Evolutionary conservation across 2,113 vertebrate genomes (phyloP), one percentile per base, ranked within the genome.

Genomic region (Notothenia coriiceps): DNA sequence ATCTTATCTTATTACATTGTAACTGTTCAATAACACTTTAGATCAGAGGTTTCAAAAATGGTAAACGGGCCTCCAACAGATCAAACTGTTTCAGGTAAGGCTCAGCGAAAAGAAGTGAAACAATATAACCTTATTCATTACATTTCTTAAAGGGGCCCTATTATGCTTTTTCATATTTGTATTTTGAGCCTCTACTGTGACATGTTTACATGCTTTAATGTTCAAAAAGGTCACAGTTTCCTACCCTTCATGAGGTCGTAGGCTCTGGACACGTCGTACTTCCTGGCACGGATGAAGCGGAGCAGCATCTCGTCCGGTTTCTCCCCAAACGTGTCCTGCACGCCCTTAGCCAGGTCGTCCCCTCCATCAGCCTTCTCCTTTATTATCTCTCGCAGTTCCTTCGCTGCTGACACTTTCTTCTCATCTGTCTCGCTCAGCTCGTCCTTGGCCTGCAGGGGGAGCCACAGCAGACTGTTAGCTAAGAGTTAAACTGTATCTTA

Each of bases 171-270:
- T 29, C 29, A 29, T 29, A 29, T 29, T 4, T 29, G 29, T 29
- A 29, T 4, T 29, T 29, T 29, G 3, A 29, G 29, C 29, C 29
- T 29, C 29, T 29, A 29, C 29, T 29, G 29, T 29, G 3, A 29
- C 29, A 29, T 29, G 29, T 29, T 29, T 29, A 29, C 3, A 29
- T 29, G 29, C 29, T 29, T 29, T 29, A 29, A 29, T 29, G 29
- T 29, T 29, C 29, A 29, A 29, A 29, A 29, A 29, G 29, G 29
- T 29, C 18, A 18, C 12, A 1, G 0, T 20, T 35, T 13, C 56
- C 7, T 87, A 99, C 98, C 98, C 96, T 96, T 98, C 91, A 99
- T 95, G 29, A 99, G 96, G 0, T 99, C 96, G 0, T 96, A 99
- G 83, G 98, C 95, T 11, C 97, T 94, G 76, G 90, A 87, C 44